Percentiles rank a stretch among this genome's conserved stretches.
Evolutionary conservation across 2,888 invertebrate species (phyloP).

Genomic region (Cephus pulcher): DNA sequence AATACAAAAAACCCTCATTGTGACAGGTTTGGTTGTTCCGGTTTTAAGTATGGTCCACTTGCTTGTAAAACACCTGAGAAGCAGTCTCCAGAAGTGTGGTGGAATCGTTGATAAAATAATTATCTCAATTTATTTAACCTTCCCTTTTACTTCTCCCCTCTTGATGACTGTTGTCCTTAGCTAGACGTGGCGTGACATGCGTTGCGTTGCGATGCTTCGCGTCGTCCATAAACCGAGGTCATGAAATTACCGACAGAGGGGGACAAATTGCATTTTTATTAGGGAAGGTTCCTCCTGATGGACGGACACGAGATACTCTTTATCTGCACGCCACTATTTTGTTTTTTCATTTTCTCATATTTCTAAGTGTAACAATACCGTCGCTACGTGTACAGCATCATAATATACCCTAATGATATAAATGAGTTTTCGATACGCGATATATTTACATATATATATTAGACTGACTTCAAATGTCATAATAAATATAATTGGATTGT

Average conservation of each 20-base stretch:
- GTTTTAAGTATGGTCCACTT: neutral
- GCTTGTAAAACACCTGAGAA: neutral
- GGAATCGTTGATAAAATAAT: neutral
- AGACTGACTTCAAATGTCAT: neutral
- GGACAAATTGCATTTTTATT: neutral
- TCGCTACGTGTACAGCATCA: neutral
- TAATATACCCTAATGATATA: neutral
- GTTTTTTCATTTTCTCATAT: neutral
- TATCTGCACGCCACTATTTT: neutral
- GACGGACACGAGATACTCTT: neutral
- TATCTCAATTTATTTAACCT: neutral
- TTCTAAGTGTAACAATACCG: neutral
- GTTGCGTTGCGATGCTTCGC: neutral
- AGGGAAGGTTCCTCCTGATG: neutral
- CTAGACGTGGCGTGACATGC: neutral
- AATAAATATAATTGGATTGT: neutral
- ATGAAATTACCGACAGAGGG: neutral
- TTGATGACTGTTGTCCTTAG: neutral
- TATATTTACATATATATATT: neutral
- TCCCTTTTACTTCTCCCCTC: neutral
- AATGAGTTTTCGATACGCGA: neutral
- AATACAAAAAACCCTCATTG: no score
- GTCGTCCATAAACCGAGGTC: neutral
- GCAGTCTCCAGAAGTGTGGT: neutral
- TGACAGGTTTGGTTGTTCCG: no score